Percentiles rank a stretch among this genome's conserved stretches.
phyloP scores from a whole-genome alignment of 2,113 vertebrate species.

The Vulpes lagopus region DNA sequence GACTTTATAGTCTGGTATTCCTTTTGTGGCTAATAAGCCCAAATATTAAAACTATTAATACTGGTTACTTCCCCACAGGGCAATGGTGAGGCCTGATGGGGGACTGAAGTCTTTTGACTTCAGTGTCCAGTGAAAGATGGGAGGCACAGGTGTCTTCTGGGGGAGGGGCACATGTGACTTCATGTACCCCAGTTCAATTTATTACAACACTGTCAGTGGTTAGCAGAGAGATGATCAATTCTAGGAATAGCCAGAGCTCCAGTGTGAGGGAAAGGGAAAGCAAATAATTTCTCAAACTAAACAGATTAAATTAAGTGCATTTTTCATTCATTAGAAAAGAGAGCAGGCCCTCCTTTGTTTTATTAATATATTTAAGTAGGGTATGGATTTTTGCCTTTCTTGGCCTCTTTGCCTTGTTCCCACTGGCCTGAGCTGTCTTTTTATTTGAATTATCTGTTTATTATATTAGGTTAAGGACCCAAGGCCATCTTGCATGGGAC shows the following conservation, averaged over 20 bases:
- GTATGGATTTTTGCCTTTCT: constrained; percentile 82
- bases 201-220: not conserved
- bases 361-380: constrained; percentile 77
- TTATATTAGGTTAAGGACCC: constrained; percentile 81
- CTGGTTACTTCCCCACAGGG: not conserved
- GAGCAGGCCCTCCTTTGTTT: constrained; percentile 66
- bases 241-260: constrained; percentile 35
- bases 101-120: not conserved
- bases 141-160: not conserved
- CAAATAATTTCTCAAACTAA: constrained; percentile 75
- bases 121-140: not conserved
- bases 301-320: constrained; percentile 78
- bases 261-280: constrained; percentile 51
- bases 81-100: not conserved
- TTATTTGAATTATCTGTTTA: constrained; percentile 84
- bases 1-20: not conserved
- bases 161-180: not conserved
- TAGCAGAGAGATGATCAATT: constrained; percentile 50
- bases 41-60: constrained; percentile 7
- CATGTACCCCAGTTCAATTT: not conserved
- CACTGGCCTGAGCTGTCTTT: constrained; percentile 78
- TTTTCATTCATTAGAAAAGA: constrained; percentile 80
- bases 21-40: not conserved
- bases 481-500: constrained; percentile 77
- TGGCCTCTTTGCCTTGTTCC: constrained; percentile 66